A percentile compares a stretch with the other conserved stretches of the same genome.
These are phyloP conservation scores for Siniperca obscura DNA, from an alignment of 2,797 vertebrate genomes.

Conservation along the genomic window DNA sequence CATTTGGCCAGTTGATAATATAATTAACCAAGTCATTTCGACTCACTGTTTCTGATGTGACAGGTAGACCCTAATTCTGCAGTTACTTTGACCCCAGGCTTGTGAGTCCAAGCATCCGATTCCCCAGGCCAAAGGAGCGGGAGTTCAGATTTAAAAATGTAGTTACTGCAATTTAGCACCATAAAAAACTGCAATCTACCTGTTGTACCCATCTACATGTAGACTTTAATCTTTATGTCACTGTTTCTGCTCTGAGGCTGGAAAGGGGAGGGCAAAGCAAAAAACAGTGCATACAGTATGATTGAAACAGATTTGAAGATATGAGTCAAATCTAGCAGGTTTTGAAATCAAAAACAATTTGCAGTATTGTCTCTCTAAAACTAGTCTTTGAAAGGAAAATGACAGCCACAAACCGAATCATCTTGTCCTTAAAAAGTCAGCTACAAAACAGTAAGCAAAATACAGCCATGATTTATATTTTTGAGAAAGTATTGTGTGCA, in stretches of 20 bases:
- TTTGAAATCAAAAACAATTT: constrained; percentile 7
- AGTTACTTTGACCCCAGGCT: neutral
- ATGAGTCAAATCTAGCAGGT: neutral
- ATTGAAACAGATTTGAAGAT: neutral
- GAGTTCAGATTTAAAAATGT: neutral
- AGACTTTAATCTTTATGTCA: neutral
- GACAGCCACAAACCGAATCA: neutral
- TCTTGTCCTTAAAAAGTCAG: neutral
- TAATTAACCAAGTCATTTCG: neutral
- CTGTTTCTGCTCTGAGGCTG: neutral
- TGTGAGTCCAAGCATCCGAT: too few relatives aligned
- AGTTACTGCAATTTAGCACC: too few relatives aligned
- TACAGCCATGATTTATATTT: constrained; percentile 43
- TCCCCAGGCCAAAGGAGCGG: neutral
- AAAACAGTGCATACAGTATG: neutral
- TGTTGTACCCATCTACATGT: neutral
- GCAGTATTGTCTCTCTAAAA: neutral
- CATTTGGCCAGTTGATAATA: neutral
- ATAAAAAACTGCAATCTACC: neutral
- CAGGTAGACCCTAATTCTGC: neutral
- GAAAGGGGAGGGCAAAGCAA: neutral
- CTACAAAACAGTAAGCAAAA: constrained; percentile 42
- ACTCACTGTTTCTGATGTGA: too few relatives aligned
- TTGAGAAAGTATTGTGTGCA: constrained; percentile 82
- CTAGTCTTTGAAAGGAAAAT: neutral